phyloP scores from a whole-genome alignment of 2,888 invertebrate genomes.

The Diaperis boleti region DNA sequence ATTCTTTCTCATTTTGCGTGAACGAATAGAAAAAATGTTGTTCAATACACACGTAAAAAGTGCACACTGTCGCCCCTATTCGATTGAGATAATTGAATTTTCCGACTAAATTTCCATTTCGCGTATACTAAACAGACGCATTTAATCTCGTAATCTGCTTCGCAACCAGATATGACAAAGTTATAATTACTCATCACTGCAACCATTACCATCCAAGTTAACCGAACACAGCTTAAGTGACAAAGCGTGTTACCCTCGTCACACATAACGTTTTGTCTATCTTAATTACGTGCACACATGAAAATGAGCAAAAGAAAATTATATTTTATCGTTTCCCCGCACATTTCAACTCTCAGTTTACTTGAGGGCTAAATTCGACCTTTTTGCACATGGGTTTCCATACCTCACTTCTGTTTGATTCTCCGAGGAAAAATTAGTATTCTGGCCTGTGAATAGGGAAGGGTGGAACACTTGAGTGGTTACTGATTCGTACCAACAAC shows the following conservation, averaged over 20 bases:
- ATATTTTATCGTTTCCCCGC: constrained; percentile 4
- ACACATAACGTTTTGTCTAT: constrained; percentile 35
- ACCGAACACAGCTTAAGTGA: constrained; percentile 40
- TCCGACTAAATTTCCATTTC: constrained; percentile 14
- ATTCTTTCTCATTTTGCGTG: too few species aligned
- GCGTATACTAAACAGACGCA: constrained; percentile 25
- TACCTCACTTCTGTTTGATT: too few species aligned
- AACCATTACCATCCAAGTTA: constrained; percentile 41
- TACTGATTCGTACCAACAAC: too few species aligned
- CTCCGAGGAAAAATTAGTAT: too few species aligned
- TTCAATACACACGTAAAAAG: too few species aligned
- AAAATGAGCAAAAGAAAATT: neutral
- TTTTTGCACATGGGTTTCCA: too few species aligned
- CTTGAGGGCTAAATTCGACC: too few species aligned
- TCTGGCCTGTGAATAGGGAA: too few species aligned
- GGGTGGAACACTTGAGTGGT: too few species aligned
- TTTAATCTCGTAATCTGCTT: constrained; percentile 39
- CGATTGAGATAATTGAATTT: constrained; percentile 19
- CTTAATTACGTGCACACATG: constrained; percentile 29
- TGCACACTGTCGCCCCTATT: neutral
- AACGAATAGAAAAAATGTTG: too few species aligned
- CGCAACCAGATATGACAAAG: constrained; percentile 40
- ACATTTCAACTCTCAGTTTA: too few species aligned
- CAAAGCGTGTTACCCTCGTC: constrained; percentile 41
- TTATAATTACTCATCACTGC: constrained; percentile 45